Evolutionary conservation across 2,113 vertebrate species (phyloP), one percentile per base, ranked within the genome.

Genomic region (Sylvietta virens): DNA sequence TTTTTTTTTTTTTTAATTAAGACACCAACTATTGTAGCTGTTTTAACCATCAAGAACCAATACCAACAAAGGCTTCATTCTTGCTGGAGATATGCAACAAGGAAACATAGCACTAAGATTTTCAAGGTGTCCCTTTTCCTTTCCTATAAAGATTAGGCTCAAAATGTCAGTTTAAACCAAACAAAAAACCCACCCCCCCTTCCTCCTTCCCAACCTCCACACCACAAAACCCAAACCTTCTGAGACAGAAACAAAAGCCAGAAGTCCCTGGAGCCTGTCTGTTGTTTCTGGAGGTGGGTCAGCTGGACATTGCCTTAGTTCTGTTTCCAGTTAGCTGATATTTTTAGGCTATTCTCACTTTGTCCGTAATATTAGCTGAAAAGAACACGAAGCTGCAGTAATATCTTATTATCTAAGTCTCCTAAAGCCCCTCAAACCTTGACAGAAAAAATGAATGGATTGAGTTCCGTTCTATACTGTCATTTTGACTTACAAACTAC

Each of bases 31-130:
- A 66, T 28, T 81, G 88, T 72, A 95, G 72, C 69, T 70, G 31
- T 95, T 97, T 86, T 58, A 96, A 71, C 79, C 51, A 88, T 90
- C 85, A 92, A 81, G 74, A 93, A 86, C 62, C 61, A 85, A 91
- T 51, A 57, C 37, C 40, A 93, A 61, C 77, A 90, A 84, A 96
- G 56, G 50, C 61, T 95, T 95, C 78, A n/a, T 86, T 95, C 61
- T 88, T 92, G 53, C 54, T 94, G 76, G 51, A 90, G 81, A 89
- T 91, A 89, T 35, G 47, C 87, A 96, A 21, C 42, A 94, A 69
- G 70, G 77, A 88, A 67, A 72, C 40, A 73, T 7, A 81, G 50
- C 11, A 37, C 71, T 58, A 79, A 78, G 44, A 42, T 35, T 82
- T 74, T 80, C 10, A 82, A 79, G 23, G 10, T 2, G 3, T 53